Evolutionary conservation across 1,140 invertebrate species (phyloP), one percentile per base, ranked within the genome.

Genomic region (Euwallacea similis): DNA sequence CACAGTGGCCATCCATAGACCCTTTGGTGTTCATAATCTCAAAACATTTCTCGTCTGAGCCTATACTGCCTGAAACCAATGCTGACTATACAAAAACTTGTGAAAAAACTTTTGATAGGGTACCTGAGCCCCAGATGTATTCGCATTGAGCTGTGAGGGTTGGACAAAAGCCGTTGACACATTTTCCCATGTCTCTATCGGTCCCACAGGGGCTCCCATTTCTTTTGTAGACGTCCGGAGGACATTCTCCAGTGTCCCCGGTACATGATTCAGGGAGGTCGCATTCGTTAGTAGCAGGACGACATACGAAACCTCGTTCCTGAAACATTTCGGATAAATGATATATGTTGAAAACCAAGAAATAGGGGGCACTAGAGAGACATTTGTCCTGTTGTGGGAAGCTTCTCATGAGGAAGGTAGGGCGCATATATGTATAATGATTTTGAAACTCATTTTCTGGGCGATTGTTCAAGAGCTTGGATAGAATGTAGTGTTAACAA

Each of bases 11-110:
- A 76, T 92, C 96, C 61, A 93, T 91, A 6, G 93, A 93, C 9
- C 96, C 96, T 78, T 96, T 94, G 0, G 93, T 91, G 82, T 98
- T 98, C 82, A 97, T 98, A 79, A 95, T 89, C 71, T 95, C 91
- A 82, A 92, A 98, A 83, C 96, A 98, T 74, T 95, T 87, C 54
- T 88, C 85, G 79, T 96, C 93, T 2, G 91, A 92, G 0, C 89
- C 88, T 61, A 86, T 82, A 0, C 90, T 89, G 7, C 90, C 91
- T 86, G 72, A 11, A 50, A 50, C 13, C 46, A 50, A 50, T 6
- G 2, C 2, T 50, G 46, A 33, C 21, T 33, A 33, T 33, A 33
- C 21, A 33, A 33, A 33, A 33, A 33, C 21, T 33, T 33, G 21
- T 33, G 21, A 33, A 4, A 33, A 4, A 33, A 33, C 21, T 33